phyloP scores from a whole-genome alignment of 2,888 invertebrate genomes.

The Lysandra bellargus region DNA sequence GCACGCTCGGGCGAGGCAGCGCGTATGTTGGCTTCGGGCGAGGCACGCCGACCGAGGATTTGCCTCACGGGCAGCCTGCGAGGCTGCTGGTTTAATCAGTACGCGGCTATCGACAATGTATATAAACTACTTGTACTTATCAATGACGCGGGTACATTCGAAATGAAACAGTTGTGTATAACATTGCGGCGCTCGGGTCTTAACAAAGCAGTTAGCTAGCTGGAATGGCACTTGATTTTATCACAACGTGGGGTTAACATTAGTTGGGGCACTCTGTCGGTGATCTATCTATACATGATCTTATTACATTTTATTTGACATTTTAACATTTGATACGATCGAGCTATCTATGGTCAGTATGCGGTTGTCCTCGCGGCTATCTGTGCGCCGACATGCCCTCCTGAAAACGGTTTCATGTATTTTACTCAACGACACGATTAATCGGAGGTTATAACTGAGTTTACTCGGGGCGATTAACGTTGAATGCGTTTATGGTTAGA shows the following conservation, averaged over 20 bases:
- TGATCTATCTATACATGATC: slow-evolving; percentile 4
- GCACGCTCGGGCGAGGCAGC: no score
- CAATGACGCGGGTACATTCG: background rate
- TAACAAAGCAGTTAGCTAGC: slow-evolving; percentile 20
- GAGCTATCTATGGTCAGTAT: background rate
- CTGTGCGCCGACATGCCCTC: slow-evolving; percentile 12
- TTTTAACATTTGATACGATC: background rate
- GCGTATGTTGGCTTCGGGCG: no score
- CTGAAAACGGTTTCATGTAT: slow-evolving; percentile 13
- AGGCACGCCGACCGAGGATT: no score
- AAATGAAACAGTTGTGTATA: background rate
- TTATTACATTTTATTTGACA: no score
- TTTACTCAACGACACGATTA: background rate
- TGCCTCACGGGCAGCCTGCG: no score
- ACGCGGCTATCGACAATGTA: background rate
- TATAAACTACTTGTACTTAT: background rate
- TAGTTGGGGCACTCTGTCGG: slow-evolving; percentile 46
- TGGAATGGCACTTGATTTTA: slow-evolving; percentile 20
- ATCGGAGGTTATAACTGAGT: background rate
- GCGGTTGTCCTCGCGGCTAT: slow-evolving; percentile 5
- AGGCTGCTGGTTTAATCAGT: no score
- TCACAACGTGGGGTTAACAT: slow-evolving; percentile 44
- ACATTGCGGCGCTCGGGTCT: background rate
- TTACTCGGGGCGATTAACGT: background rate
- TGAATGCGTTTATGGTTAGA: background rate